Base-by-base conservation (phyloP, 2,113 vertebrate species). In the Hemicordylus capensis region DNA sequence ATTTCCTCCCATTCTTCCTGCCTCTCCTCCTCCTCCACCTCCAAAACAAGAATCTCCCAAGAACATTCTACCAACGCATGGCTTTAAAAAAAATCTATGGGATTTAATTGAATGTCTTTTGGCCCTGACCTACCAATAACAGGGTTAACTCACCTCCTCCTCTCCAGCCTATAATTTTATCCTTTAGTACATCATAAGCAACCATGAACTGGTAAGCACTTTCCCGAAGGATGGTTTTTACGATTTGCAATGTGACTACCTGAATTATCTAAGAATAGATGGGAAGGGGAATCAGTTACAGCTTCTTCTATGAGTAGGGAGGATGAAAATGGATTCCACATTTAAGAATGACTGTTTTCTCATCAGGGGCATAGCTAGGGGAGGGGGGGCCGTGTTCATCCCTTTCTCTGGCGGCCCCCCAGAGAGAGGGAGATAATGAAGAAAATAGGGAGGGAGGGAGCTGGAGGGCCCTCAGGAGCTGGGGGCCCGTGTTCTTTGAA, bases 21-120 rank as follows among this genome's bases (percentile, higher is more conserved):
- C 51, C 3, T 10, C 17, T 88, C 61, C 67, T 81, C 56, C 31
- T 37, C 15, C 1, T 24, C 63, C 19, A 83, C 15, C 77, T 86
- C 66, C 2, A 54, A 85, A 69, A 86, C 17, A 88, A 8, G 4
- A 82, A 83, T 24, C 1, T 89, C 31, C 85, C 66, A 89, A 89
- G 77, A 85, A 2, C 6, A 20, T 26, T 11, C 37, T 86, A 39
- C 19, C 44, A 3, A 48, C 78, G 85, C 75, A 80, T 83, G 11
- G 26, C 80, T 72, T 0, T 0, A 6, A 4, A 89, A 78, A 81
- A 86, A 90, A 87, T 26, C 56, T 42, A 31, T 44, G 46, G 5
- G 12, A 72, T 54, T n/a, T 14, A n/a, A 79, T 31, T 34, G 39
- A 24, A n/a, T 72, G 39, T 67, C 28, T 72, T 72, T 81, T 58